Percentiles rank a stretch among this genome's conserved stretches.
These are phyloP conservation scores for Siphonodentalium dalli DNA, from an alignment of 2,888 invertebrate genomes.

Conservation along the genomic window DNA sequence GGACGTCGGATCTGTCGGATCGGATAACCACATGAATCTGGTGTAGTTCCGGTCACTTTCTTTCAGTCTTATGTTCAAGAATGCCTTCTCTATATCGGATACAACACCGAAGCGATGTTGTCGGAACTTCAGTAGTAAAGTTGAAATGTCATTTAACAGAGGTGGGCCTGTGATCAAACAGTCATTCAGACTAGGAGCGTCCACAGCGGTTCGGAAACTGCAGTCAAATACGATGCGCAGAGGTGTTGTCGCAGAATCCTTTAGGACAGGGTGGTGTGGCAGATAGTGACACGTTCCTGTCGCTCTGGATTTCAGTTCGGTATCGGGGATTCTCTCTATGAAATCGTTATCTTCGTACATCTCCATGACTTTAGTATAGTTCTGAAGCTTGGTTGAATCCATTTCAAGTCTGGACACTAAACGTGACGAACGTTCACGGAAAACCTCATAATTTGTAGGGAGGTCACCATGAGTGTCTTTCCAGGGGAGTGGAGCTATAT, in stretches of 20 bases:
- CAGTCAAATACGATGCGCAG: slow-evolving; percentile 30
- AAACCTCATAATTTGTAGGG: background rate
- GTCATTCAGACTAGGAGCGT: slow-evolving; percentile 26
- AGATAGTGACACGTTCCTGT: slow-evolving; percentile 22
- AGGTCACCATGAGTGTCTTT: slow-evolving; percentile 1
- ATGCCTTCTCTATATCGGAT: slow-evolving; percentile 27
- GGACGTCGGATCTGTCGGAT: slow-evolving; percentile 13
- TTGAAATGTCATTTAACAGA: slow-evolving; percentile 20
- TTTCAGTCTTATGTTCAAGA: slow-evolving; percentile 22
- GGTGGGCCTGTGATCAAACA: slow-evolving; percentile 20
- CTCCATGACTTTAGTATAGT: slow-evolving; percentile 18
- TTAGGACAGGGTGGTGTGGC: slow-evolving; percentile 27
- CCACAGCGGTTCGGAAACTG: slow-evolving; percentile 10
- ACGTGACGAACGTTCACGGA: slow-evolving; percentile 5
- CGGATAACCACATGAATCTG: slow-evolving; percentile 26
- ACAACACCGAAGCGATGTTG: slow-evolving; percentile 17
- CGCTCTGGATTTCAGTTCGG: background rate
- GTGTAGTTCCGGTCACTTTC: slow-evolving; percentile 24
- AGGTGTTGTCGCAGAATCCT: slow-evolving; percentile 25
- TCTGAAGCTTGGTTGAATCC: slow-evolving; percentile 2
- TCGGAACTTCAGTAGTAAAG: slow-evolving; percentile 24
- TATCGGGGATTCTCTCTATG: slow-evolving; percentile 13
- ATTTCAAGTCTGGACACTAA: slow-evolving; percentile 5
- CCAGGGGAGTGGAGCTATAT: background rate
- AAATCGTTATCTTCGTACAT: slow-evolving; percentile 24